A percentile compares a stretch with the other conserved stretches of the same genome.
These are phyloP conservation scores for Norana najaformis DNA, from an alignment of 2,888 invertebrate genomes.

Conservation along the genomic window DNA sequence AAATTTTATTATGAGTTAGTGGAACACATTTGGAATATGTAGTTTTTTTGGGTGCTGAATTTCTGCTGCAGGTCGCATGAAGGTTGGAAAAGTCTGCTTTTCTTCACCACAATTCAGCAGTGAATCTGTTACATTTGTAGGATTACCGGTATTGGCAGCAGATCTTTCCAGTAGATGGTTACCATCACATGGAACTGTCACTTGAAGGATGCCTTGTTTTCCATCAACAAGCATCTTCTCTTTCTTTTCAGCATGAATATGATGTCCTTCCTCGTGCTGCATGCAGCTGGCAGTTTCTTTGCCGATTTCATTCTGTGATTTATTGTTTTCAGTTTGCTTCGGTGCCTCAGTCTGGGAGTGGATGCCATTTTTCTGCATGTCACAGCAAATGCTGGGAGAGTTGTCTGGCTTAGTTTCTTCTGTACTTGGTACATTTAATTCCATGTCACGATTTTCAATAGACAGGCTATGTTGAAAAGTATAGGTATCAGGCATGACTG, in stretches of 20 bases:
- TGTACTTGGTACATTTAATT: background rate
- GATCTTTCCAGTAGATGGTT: background rate
- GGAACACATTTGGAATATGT: slow-evolving; percentile 9
- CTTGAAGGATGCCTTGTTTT: background rate
- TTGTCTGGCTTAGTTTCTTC: background rate
- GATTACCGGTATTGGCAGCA: background rate
- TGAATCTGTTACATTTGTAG: background rate
- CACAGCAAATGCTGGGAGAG: background rate
- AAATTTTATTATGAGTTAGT: background rate
- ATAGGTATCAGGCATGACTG: background rate
- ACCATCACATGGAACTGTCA: too few relatives aligned
- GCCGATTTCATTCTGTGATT: background rate
- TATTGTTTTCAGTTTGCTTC: background rate
- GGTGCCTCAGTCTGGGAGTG: background rate
- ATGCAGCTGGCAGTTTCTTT: background rate
- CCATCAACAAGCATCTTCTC: background rate
- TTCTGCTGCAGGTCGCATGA: background rate
- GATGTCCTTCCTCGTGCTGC: background rate
- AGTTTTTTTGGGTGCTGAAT: background rate
- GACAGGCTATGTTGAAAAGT: background rate
- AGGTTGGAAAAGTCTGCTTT: background rate
- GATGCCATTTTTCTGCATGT: background rate
- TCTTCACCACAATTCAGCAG: background rate
- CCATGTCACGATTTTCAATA: background rate
- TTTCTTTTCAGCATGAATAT: background rate